Evolutionary conservation across 2,888 invertebrate species (phyloP), one percentile per base, ranked within the genome.

Genomic region (Steinernema scapterisci): DNA sequence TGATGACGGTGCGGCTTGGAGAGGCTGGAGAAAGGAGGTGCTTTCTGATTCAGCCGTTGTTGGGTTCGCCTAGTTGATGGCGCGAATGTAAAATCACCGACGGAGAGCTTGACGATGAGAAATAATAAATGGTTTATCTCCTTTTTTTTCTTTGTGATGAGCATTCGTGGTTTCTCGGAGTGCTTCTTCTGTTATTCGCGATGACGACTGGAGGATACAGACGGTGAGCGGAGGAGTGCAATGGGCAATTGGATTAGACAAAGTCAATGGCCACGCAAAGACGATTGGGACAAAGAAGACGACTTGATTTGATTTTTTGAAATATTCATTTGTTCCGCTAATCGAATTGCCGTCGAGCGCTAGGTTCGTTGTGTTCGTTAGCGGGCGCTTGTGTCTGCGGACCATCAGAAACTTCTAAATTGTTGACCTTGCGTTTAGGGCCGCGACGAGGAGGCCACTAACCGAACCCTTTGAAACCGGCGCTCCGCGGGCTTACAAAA

Each of bases 271-370:
- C 31, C 25, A 63, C 23, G 27, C 6, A 27, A 21, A 16, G 48
- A 25, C 63, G 63, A 63, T 38, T 63, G 27, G 27, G 63, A 25
- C 31, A 63, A 63, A 63, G 63, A 21, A 25, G 13, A 25, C 21
- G 63, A 25, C 27, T 63, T 63, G 27, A 63, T 63, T 63, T 63
- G 63, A 63, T 63, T 63, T 31, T 38, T 63, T 63, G 63, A 63
- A 63, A 38, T 63, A 63, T 63, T 63, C 63, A 63, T 63, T 63
- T 63, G 63, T 31, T 31, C 38, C 31, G n/a, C 63, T 63, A 63
- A 63, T 63, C 31, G 16, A 31, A 63, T 63, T n/a, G 63, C 38
- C 63, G 27, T 63, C 63, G 11, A 16, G 63, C 31, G 63, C 38
- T 63, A 63, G 63, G 63, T 63, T 63, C 38, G 31, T 9, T 9